Conservation (phyloP, 2,888 invertebrate genomes). For the Rhopalosiphum nymphaeae region DNA sequence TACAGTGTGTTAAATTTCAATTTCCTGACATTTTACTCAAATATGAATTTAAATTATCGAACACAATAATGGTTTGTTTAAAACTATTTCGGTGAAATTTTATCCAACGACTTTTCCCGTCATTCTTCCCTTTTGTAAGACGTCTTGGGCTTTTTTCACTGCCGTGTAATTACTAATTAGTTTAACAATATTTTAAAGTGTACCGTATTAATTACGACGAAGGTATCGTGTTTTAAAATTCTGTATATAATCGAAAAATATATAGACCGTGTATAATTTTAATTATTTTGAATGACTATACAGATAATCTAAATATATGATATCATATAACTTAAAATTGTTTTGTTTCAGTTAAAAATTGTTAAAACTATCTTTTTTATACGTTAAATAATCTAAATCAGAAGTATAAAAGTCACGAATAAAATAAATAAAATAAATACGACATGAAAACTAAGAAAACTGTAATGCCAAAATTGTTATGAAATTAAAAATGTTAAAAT, state of each 20-base stretch:
- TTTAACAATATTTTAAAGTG: background rate
- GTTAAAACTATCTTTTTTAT: background rate
- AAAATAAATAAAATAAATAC: background rate
- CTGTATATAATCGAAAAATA: background rate
- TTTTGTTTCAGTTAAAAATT: background rate
- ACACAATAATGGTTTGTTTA: background rate
- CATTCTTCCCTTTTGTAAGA: too few species aligned
- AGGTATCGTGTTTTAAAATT: slow-evolving; percentile 9
- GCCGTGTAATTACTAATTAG: background rate
- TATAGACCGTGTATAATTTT: slow-evolving; percentile 15
- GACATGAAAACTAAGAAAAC: too few species aligned
- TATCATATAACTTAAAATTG: background rate
- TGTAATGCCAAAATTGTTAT: too few species aligned
- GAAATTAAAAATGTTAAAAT: background rate
- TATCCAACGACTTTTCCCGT: background rate
- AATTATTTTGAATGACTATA: background rate
- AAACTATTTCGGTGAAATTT: slow-evolving; percentile 3
- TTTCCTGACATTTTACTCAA: background rate
- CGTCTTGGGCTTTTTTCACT: background rate
- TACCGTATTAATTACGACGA: slow-evolving; percentile 8
- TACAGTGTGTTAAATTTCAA: background rate
- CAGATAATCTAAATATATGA: background rate
- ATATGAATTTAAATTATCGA: slow-evolving; percentile 12
- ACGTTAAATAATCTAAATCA: background rate
- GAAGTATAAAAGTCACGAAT: background rate